Conservation (phyloP, 1,140 invertebrate species). For the Apis mellifera region DNA sequence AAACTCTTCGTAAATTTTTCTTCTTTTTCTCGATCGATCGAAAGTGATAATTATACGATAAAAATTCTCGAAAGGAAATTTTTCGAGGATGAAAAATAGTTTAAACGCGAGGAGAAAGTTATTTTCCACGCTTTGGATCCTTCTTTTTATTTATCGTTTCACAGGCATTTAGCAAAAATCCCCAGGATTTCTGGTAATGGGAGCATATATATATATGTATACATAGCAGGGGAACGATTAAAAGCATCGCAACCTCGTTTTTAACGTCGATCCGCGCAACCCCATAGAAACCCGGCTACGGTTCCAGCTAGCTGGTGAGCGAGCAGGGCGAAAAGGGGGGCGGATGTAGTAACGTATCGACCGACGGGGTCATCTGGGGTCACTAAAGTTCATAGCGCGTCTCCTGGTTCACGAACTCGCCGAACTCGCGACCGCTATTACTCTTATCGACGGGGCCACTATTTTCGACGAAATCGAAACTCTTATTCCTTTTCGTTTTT, state of each 20-base stretch:
- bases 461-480: slow-evolving; percentile 13
- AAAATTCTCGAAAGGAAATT: too few species aligned
- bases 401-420: slow-evolving; percentile 72
- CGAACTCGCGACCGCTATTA: slow-evolving; percentile 41
- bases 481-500: background rate
- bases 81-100: too few species aligned
- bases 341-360: slow-evolving; percentile 77
- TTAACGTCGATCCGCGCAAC: slow-evolving; percentile 11
- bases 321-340: slow-evolving; percentile 48
- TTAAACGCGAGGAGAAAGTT: too few species aligned
- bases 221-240: background rate
- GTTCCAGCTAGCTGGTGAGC: slow-evolving; percentile 51
- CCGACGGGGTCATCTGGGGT: slow-evolving; percentile 77
- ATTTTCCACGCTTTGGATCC: too few species aligned
- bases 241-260: slow-evolving; percentile 6
- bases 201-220: background rate
- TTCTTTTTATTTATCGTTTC: background rate
- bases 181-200: background rate
- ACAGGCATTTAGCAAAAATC: background rate
- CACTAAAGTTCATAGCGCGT: slow-evolving; percentile 78
- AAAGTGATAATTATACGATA: too few species aligned
- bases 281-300: slow-evolving; percentile 46
- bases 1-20: too few species aligned
- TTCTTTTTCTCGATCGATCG: too few species aligned
- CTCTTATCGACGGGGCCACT: background rate